A percentile compares a stretch with the other conserved stretches of the same genome.
Conservation (phyloP, 2,888 invertebrate species). For the Corythucha ciliata region DNA sequence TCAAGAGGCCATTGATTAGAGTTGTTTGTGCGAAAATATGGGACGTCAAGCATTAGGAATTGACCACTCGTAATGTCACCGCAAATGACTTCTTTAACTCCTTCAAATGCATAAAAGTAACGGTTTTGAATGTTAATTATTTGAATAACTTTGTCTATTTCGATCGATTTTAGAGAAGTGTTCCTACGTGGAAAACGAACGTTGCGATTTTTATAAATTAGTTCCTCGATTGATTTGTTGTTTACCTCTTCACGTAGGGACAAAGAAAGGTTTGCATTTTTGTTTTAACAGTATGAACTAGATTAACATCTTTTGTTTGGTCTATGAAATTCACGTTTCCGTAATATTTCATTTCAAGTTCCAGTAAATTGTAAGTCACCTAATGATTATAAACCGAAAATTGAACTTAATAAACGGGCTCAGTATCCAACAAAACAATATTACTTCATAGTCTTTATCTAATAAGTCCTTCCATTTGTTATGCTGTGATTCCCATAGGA, state of each 20-base stretch:
- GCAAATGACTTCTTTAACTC: conserved; percentile 18
- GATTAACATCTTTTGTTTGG: conserved; percentile 11
- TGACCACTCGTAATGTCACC: conserved; percentile 17
- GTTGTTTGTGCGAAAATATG: conserved; percentile 1
- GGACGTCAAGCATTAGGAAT: conserved; percentile 12
- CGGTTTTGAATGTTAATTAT: conserved; percentile 17
- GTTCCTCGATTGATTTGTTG: background rate
- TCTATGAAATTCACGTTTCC: conserved; percentile 20
- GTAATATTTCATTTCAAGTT: conserved; percentile 15
- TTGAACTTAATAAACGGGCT: too few species aligned
- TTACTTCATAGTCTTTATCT: conserved; percentile 8
- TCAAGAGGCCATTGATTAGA: conserved; percentile 9
- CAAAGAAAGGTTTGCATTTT: conserved; percentile 19
- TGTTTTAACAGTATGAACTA: conserved; percentile 4
- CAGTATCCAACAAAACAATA: too few species aligned
- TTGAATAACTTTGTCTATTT: conserved; percentile 18
- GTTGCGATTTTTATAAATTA: background rate
- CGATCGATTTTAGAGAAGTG: conserved; percentile 2
- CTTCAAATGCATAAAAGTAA: conserved; percentile 14
- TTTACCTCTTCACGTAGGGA: conserved; percentile 14
- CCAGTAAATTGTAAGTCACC: conserved; percentile 1
- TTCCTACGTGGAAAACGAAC: too few species aligned
- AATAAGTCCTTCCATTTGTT: conserved; percentile 5
- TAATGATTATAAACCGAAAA: background rate
- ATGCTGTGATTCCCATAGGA: conserved; percentile 19